phyloP scores from a whole-genome alignment of 1,140 invertebrate species.

The Augochlora pura region DNA sequence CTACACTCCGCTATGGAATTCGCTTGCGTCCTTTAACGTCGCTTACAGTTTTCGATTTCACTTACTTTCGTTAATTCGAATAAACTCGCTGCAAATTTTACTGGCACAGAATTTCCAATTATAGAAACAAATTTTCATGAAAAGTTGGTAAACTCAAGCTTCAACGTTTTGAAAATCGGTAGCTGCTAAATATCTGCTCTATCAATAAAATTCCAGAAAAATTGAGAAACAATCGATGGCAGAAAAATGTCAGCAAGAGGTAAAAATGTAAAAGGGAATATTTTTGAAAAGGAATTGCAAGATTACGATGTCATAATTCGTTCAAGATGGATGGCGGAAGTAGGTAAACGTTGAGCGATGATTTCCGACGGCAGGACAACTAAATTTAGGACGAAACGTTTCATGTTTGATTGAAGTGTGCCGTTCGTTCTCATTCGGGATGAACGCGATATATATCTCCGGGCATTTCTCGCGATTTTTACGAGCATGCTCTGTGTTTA shows the following conservation, averaged over 20 bases:
- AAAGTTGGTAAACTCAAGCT: too few species aligned
- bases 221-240: too few species aligned
- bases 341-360: background rate
- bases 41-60: background rate
- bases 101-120: too few species aligned
- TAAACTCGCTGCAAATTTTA: background rate
- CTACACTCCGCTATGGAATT: background rate
- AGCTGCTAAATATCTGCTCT: too few species aligned
- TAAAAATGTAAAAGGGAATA: too few species aligned
- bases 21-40: too few species aligned
- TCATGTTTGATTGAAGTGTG: background rate
- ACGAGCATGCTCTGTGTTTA: conserved; percentile 36
- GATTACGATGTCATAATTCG: too few species aligned
- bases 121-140: too few species aligned
- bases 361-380: background rate
- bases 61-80: background rate
- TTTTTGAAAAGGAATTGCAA: too few species aligned
- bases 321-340: background rate
- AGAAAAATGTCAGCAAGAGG: too few species aligned
- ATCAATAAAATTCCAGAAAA: too few species aligned
- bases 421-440: background rate
- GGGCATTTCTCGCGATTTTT: conserved; percentile 28
- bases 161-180: too few species aligned
- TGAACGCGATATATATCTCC: conserved; percentile 21
- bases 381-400: background rate